Percentiles rank a stretch among this genome's conserved stretches.
phyloP scores from a whole-genome alignment of 2,888 invertebrate species.

The Mesorhabditis belari region DNA sequence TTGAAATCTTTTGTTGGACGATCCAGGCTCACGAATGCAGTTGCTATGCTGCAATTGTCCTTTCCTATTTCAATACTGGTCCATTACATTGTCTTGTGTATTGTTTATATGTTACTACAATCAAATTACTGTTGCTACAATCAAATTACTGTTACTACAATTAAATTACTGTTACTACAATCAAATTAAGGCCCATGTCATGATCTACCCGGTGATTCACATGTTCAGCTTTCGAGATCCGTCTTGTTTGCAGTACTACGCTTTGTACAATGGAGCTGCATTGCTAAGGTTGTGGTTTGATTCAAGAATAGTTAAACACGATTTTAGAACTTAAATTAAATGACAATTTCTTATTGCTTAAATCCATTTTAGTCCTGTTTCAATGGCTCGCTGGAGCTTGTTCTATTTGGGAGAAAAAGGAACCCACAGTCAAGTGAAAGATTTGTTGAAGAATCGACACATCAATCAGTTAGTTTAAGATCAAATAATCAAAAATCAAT shows the following conservation, averaged over 20 bases:
- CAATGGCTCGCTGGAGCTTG: conserved; percentile 41
- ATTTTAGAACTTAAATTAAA: conserved; percentile 19
- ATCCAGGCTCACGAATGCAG: too few species aligned
- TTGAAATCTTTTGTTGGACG: too few species aligned
- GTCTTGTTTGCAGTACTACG: conserved; percentile 46
- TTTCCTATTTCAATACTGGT: too few species aligned
- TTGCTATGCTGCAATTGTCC: too few species aligned
- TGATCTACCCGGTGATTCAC: conserved; percentile 56
- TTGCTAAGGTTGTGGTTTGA: too few species aligned
- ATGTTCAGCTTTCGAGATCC: conserved; percentile 51
- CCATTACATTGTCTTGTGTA: too few species aligned
- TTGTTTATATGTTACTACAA: too few species aligned
- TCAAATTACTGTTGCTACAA: too few species aligned
- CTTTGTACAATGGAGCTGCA: conserved; percentile 15
- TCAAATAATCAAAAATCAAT: too few species aligned
- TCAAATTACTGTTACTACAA: too few species aligned
- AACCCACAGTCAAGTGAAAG: conserved; percentile 32
- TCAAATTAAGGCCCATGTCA: conserved; percentile 52
- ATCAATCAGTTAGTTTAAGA: conserved; percentile 17
- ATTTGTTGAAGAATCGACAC: conserved; percentile 39
- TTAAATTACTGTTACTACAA: too few species aligned
- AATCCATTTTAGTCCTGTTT: conserved; percentile 27
- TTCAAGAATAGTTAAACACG: neutral
- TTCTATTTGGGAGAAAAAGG: conserved; percentile 46
- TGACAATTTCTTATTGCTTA: too few species aligned